Evolutionary conservation across 2,113 vertebrate species (phyloP), one percentile per base, ranked within the genome.

Genomic region (Catharus fuscescens): DNA sequence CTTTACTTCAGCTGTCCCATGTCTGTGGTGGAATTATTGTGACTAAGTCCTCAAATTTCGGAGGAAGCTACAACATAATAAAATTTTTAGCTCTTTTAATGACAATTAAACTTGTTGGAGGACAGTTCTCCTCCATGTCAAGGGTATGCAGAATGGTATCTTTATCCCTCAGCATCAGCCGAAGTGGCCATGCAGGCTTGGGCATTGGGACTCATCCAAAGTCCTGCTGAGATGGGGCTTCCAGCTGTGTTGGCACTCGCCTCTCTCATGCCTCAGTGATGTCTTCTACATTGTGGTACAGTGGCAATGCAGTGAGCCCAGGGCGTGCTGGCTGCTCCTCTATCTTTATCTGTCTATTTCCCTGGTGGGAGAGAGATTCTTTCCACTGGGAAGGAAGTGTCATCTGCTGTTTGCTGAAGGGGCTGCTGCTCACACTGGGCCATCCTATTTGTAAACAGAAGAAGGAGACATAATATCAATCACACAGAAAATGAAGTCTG

Each of bases 171-270:
- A 67, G 14, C 21, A 44, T 54, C 17, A 50, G 29, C n/a, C 59
- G 23, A 42, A 38, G 18, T n/a, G 21, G 13, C 14, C 0, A 0
- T 23, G 7, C 3, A 8, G 13, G 3, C 32, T 57, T 86, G n/a
- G 14, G 24, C 5, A 4, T 0, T 67, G 18, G 12, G 5, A 12
- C 8, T 28, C 14, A 21, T 48, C 38, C 34, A 50, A 59, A 54
- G 14, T 14, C 13, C 38, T 62, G 25, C 44, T 54, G 62, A 45
- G 28, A 8, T 29, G 10, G 9, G 16, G 17, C 15, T 80, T 77
- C 52, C 44, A 67, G 31, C 14, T 8, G 1, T 10, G 18, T 18
- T 18, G 10, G 45, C 26, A 44, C 21, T 70, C 18, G 12, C 12
- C 2, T 18, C 24, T 52, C 12, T 61, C 36, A 52, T 50, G 23